These are phyloP conservation scores for Gymnoscopelus braueri DNA, from an alignment of 2,797 vertebrate genomes.

Conservation along the genomic window DNA sequence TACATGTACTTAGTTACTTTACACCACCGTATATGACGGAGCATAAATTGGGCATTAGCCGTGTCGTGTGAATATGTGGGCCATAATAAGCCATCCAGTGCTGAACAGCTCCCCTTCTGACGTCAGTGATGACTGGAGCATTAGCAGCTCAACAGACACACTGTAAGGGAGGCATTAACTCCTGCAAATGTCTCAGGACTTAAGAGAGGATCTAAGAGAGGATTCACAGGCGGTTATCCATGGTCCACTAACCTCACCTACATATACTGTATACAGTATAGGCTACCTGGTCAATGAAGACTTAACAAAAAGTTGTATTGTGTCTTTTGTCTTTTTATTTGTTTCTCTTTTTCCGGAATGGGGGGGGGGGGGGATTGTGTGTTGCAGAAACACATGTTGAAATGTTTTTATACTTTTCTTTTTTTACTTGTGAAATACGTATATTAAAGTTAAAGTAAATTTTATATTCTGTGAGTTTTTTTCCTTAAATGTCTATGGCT, in stretches of 20 bases:
- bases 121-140: constrained; percentile 54
- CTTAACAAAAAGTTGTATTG: too few species aligned
- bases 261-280: too few species aligned
- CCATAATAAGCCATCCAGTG: constrained; percentile 54
- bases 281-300: too few species aligned
- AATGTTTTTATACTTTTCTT: constrained; percentile 60
- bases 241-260: constrained; percentile 20
- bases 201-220: constrained; percentile 32
- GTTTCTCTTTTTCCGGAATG: too few species aligned
- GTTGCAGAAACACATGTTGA: too few species aligned
- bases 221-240: too few species aligned
- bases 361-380: too few species aligned
- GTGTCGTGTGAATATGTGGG: constrained; percentile 1
- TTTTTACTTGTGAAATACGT: constrained; percentile 31
- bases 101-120: constrained; percentile 60
- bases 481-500: not conserved
- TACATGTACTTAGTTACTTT: too few species aligned
- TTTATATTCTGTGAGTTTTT: not conserved
- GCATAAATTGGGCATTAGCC: too few species aligned
- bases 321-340: too few species aligned
- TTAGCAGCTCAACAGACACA: constrained; percentile 62
- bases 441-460: not conserved
- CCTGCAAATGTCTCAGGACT: constrained; percentile 49
- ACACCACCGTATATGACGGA: too few species aligned
- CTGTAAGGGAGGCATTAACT: constrained; percentile 63